Conservation (phyloP, 1,140 invertebrate species). For the Leguminivora glycinivorella region DNA sequence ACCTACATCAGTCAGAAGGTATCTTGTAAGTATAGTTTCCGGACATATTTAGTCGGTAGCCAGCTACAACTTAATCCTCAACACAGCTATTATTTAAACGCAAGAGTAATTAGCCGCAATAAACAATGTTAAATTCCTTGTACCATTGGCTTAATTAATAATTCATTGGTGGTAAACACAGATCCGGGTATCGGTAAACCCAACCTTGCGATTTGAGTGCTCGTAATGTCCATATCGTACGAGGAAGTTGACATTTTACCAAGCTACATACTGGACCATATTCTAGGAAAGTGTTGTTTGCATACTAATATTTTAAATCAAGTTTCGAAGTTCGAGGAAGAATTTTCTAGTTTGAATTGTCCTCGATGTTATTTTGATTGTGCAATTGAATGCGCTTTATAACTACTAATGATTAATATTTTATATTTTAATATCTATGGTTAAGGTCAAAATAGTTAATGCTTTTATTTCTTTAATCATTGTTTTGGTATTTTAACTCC, state of each 20-base stretch:
- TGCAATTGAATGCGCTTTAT: too few relatives aligned
- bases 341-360: too few relatives aligned
- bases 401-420: too few relatives aligned
- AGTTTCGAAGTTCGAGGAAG: too few relatives aligned
- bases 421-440: too few relatives aligned
- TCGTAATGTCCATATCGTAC: neutral
- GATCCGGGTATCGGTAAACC: constrained; percentile 7
- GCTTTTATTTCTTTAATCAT: too few relatives aligned
- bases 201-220: neutral
- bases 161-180: neutral
- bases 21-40: too few relatives aligned
- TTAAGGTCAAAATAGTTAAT: too few relatives aligned
- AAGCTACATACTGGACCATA: neutral
- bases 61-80: neutral
- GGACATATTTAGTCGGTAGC: too few relatives aligned
- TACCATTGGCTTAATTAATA: neutral
- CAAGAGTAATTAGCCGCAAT: neutral
- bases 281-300: neutral
- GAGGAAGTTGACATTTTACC: neutral
- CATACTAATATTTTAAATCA: neutral
- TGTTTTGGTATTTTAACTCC: too few relatives aligned
- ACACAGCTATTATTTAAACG: neutral
- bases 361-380: too few relatives aligned
- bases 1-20: neutral
- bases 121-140: neutral